phyloP scores from a whole-genome alignment of 1,140 invertebrate genomes.

The Drosophila serrata region DNA sequence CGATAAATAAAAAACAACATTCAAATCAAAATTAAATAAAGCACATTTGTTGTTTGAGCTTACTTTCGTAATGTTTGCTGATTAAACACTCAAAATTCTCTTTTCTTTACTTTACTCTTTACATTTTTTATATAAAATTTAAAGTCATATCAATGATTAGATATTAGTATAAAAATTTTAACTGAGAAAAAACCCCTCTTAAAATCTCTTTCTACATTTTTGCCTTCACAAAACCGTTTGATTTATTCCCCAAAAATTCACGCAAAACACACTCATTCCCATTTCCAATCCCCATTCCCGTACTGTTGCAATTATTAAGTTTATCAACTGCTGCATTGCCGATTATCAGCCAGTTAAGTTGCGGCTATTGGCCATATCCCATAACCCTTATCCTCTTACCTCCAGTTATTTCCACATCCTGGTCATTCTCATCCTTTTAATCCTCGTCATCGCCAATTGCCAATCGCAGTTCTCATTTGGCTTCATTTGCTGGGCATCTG shows the following conservation, averaged over 20 bases:
- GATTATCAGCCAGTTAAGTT: conserved; percentile 40
- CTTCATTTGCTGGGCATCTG: conserved; percentile 40
- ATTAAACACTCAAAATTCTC: no score
- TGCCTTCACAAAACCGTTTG: background rate
- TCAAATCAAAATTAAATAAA: no score
- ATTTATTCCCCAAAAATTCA: conserved; percentile 7
- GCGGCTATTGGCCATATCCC: conserved; percentile 18
- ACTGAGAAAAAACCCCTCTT: no score
- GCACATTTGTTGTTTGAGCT: no score
- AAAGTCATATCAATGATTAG: no score
- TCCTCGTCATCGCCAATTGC: conserved; percentile 6
- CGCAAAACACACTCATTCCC: background rate
- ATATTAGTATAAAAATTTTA: no score
- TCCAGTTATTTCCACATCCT: background rate
- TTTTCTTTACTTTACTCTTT: no score
- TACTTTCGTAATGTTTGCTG: no score
- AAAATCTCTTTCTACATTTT: background rate
- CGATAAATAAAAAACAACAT: no score
- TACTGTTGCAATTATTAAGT: conserved; percentile 26
- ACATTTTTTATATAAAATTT: no score
- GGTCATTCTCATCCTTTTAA: background rate
- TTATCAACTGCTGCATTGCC: conserved; percentile 35
- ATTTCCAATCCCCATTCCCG: background rate
- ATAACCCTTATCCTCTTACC: conserved; percentile 20
- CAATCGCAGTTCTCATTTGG: conserved; percentile 11